Percentiles rank a stretch among this genome's conserved stretches.
phyloP scores from a whole-genome alignment of 2,797 vertebrate genomes.

The Sebastolobus alascanus region DNA sequence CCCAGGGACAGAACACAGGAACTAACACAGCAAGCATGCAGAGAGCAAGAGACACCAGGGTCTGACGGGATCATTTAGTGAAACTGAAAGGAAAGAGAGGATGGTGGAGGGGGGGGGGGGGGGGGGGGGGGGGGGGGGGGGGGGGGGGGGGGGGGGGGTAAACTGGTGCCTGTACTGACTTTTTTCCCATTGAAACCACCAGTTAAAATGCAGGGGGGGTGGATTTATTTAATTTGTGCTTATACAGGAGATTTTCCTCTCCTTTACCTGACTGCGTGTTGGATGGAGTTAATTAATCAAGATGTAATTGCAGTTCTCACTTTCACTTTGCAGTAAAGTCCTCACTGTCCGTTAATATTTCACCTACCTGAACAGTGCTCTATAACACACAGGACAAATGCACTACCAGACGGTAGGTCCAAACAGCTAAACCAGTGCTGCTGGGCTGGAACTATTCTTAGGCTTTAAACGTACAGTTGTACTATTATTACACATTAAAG shows the following conservation, averaged over 20 bases:
- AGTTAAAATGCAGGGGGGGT: not conserved
- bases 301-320: not conserved
- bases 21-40: constrained; percentile 88
- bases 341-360: not conserved
- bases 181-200: not conserved
- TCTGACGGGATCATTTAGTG: constrained; percentile 31
- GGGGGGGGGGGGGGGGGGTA: not conserved
- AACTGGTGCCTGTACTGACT: constrained; percentile 6
- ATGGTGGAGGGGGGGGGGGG: not conserved
- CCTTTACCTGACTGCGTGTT: not conserved
- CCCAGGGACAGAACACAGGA: constrained; percentile 78
- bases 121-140: too few relatives aligned
- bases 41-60: constrained; percentile 70
- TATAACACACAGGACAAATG: not conserved
- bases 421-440: not conserved
- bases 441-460: not conserved
- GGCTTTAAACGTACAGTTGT: constrained; percentile 14
- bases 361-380: not conserved
- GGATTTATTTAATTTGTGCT: constrained; percentile 50
- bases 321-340: constrained; percentile 2
- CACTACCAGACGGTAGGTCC: not conserved
- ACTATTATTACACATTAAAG: not conserved
- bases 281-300: not conserved
- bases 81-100: not conserved
- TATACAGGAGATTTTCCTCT: constrained; percentile 11